These are phyloP conservation scores for Prorops nasuta DNA, from an alignment of 1,140 invertebrate species.

Conservation along the genomic window DNA sequence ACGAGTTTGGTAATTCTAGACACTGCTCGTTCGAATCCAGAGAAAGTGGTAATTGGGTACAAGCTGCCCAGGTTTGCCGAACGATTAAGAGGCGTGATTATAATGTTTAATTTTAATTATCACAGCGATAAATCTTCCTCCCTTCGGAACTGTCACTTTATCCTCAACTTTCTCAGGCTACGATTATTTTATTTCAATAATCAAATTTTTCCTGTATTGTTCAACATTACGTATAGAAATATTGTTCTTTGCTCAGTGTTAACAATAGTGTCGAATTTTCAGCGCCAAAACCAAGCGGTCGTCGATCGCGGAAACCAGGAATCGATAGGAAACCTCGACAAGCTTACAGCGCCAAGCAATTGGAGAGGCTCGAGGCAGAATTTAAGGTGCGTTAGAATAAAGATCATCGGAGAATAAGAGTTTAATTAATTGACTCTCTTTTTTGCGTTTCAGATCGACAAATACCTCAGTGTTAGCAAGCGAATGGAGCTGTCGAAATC, in stretches of 20 bases:
- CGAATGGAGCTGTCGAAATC: constrained; percentile 88
- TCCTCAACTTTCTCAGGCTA: too few species aligned
- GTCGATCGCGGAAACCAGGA: constrained; percentile 78
- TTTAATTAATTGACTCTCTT: not conserved
- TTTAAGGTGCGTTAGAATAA: constrained; percentile 75
- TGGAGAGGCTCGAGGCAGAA: constrained; percentile 86
- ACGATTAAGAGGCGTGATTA: constrained; percentile 28
- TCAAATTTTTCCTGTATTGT: too few species aligned
- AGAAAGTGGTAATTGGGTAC: constrained; percentile 32
- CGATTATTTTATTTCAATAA: constrained; percentile 17
- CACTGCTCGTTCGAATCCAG: constrained; percentile 8
- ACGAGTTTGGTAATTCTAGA: constrained; percentile 27
- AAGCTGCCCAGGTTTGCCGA: constrained; percentile 20
- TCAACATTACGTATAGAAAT: too few species aligned
- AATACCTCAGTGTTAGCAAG: constrained; percentile 93
- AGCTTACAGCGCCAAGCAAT: constrained; percentile 91
- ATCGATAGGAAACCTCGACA: constrained; percentile 91
- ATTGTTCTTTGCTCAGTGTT: too few species aligned
- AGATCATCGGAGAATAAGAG: too few species aligned
- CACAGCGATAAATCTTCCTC: constrained; percentile 21
- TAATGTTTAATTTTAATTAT: constrained; percentile 38
- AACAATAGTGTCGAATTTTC: constrained; percentile 38
- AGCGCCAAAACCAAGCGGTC: constrained; percentile 76
- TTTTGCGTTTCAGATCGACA: constrained; percentile 72
- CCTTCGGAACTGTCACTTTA: not conserved